Evolutionary conservation across 2,113 vertebrate genomes (phyloP).

Genomic region (Scalopus aquaticus): DNA sequence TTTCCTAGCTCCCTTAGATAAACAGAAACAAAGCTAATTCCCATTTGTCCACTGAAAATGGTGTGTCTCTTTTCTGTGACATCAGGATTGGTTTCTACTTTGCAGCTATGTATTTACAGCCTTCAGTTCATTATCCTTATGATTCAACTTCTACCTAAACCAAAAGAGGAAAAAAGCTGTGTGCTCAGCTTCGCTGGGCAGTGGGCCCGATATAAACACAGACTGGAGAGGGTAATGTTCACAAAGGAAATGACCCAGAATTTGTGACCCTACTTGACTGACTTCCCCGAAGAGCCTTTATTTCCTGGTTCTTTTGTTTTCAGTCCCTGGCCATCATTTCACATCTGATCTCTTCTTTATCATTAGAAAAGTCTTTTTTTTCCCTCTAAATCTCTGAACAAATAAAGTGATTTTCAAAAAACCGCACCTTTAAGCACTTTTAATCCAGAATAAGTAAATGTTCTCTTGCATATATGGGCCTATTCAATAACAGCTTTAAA

Average conservation of each 20-base stretch:
- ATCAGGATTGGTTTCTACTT: not conserved
- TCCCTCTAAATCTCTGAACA: not conserved
- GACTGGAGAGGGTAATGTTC: not conserved
- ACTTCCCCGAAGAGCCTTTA: not conserved
- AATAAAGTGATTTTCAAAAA: not conserved
- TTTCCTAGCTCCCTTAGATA: not conserved
- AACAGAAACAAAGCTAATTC: not conserved
- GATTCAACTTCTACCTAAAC: not conserved
- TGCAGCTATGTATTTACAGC: not conserved
- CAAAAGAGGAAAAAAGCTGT: not conserved
- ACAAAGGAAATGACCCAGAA: not conserved
- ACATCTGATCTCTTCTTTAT: not conserved
- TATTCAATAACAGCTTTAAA: constrained; percentile 22
- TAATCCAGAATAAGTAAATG: not conserved
- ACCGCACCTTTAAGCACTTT: constrained; percentile 3
- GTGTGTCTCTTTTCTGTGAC: not conserved
- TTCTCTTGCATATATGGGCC: not conserved
- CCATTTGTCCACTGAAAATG: not conserved
- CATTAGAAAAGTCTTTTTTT: not conserved
- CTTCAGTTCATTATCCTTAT: not conserved
- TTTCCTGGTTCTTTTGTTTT: not conserved
- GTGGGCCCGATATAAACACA: not conserved
- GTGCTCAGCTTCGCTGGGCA: not conserved
- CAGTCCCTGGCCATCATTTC: not conserved
- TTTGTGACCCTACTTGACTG: not conserved